These are phyloP conservation scores for Zaprionus bogoriensis DNA, from an alignment of 2,888 invertebrate genomes.

Conservation along the genomic window DNA sequence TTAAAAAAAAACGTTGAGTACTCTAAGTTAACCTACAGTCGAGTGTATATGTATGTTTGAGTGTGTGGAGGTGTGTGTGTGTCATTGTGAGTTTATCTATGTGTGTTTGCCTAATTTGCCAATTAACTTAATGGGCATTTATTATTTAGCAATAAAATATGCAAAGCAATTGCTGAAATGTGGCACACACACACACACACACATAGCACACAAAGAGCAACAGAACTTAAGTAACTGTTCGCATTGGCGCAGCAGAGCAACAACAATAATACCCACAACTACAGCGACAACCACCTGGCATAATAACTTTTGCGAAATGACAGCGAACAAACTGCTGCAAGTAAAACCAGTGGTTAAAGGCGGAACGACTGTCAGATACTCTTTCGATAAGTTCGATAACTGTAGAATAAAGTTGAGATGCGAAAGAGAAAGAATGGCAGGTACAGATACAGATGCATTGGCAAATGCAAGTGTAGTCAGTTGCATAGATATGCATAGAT, in stretches of 20 bases:
- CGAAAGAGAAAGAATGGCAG: neutral
- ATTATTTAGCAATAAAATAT: slow-evolving; percentile 80
- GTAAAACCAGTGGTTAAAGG: neutral
- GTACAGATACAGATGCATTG: neutral
- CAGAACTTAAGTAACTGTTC: slow-evolving; percentile 63
- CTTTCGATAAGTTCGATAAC: neutral
- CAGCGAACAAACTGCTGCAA: slow-evolving; percentile 57
- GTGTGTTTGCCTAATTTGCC: slow-evolving; percentile 75
- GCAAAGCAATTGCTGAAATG: slow-evolving; percentile 77
- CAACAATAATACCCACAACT: slow-evolving; percentile 9
- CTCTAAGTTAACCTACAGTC: slow-evolving; percentile 22
- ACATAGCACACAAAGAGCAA: slow-evolving; percentile 10
- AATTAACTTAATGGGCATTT: slow-evolving; percentile 79
- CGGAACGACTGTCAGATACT: slow-evolving; percentile 29
- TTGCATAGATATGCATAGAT: no score
- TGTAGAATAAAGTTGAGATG: neutral
- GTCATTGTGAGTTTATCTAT: slow-evolving; percentile 24
- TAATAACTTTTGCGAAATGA: slow-evolving; percentile 72
- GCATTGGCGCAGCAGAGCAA: slow-evolving; percentile 38
- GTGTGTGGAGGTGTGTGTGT: slow-evolving; percentile 23
- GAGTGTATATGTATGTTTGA: slow-evolving; percentile 21
- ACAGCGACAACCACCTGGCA: slow-evolving; percentile 61
- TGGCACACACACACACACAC: slow-evolving; percentile 50
- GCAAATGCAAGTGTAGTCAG: no score
- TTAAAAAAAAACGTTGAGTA: slow-evolving; percentile 66